These are phyloP conservation scores for Anas capensis DNA, from an alignment of 2,797 vertebrate species.

Conservation along the genomic window DNA sequence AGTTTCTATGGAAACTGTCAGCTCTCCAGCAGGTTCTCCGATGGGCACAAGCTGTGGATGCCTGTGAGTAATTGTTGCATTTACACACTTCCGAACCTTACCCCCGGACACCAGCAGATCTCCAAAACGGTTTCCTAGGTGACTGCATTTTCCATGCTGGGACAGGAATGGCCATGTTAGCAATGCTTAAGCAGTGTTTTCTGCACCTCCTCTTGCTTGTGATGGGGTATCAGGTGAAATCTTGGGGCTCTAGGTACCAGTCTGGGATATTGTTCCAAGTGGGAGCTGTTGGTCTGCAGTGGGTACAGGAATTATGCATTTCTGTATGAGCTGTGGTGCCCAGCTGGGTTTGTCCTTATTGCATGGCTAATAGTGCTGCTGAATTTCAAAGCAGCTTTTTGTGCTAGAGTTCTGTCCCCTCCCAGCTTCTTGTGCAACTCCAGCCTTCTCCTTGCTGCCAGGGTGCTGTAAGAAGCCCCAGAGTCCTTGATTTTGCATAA, in stretches of 20 bases:
- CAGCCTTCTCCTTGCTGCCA: too few species aligned
- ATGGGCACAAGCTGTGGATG: conserved; percentile 16
- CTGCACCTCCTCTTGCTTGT: neutral
- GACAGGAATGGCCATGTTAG: neutral
- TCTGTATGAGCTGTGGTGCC: neutral
- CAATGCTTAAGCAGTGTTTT: neutral
- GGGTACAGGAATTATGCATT: too few species aligned
- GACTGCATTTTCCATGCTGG: neutral
- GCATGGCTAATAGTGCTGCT: neutral
- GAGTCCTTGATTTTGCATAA: too few species aligned
- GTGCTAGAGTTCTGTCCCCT: too few species aligned
- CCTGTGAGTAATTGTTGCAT: neutral
- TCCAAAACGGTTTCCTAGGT: neutral
- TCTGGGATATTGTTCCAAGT: neutral
- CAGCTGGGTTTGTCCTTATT: neutral
- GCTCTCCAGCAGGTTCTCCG: conserved; percentile 16
- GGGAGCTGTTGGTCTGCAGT: neutral
- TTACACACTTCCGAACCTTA: neutral
- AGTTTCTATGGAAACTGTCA: conserved; percentile 50
- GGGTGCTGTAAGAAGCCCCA: too few species aligned
- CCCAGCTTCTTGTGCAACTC: too few species aligned
- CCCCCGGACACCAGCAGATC: neutral
- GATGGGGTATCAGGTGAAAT: neutral
- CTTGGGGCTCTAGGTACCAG: accelerated
- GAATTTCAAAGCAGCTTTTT: neutral